Evolutionary conservation across 2,888 invertebrate genomes (phyloP), one percentile per base, ranked within the genome.

Genomic region (Lithophane leautieri): DNA sequence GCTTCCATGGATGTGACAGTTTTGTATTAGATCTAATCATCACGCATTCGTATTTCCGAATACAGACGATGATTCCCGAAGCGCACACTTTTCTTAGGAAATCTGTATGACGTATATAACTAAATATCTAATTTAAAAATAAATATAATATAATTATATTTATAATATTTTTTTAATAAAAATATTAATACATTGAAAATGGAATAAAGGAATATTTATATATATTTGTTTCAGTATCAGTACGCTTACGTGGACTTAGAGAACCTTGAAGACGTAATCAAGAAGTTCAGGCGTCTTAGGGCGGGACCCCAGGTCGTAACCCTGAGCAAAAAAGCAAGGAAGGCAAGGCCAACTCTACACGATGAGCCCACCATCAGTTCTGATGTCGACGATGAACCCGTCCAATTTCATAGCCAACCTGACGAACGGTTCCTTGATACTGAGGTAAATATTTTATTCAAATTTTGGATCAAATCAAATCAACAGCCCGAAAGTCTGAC

Each of bases 161-260:
- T 3, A 34, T 34, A 34, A 34, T 34, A 34, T 34, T 34, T 34
- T 34, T 34, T 34, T 34, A 4, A 34, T 34, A 34, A 34, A 34
- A 34, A 34, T 34, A n/a, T n/a, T n/a, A n/a, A n/a, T n/a, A n/a
- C n/a, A n/a, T n/a, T n/a, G n/a, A n/a, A n/a, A n/a, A n/a, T n/a
- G n/a, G n/a, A n/a, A n/a, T 34, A 34, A 34, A 34, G 34, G 34
- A 34, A 1, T 34, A 2, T 34, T 34, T 34, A 34, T 25, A 8
- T 19, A 19, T 28, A 22, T 66, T 67, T 66, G 1, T 78, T 84
- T 47, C 52, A 82, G 82, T 76, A 74, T 47, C 73, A 82, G 25
- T 85, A 84, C 19, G 85, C 82, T 6, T 85, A 79, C 58, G 71
- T 85, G 7, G 28, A 84, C 60, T 67, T 84, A 12, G 83, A 85